These are phyloP conservation scores for Xestia rhomboidea DNA, from an alignment of 2,888 invertebrate genomes.

Conservation along the genomic window DNA sequence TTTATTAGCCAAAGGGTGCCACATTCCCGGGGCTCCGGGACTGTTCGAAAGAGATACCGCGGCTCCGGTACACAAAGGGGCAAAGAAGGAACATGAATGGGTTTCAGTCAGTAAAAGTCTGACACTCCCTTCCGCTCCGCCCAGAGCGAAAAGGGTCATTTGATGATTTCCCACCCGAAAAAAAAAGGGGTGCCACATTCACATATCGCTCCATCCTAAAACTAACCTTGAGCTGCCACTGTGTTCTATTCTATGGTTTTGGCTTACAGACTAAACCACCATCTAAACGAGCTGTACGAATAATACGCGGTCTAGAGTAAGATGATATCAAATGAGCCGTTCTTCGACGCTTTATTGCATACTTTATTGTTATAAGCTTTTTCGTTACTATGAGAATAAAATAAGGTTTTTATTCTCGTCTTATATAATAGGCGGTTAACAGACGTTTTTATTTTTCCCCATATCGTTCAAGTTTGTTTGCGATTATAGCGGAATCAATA, in stretches of 20 bases:
- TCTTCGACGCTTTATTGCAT: constrained; percentile 38
- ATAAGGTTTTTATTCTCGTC: constrained; percentile 49
- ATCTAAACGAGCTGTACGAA: constrained; percentile 32
- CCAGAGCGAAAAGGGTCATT: too few relatives aligned
- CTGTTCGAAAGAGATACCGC: too few relatives aligned
- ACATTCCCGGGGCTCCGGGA: too few relatives aligned
- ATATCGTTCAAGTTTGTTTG: constrained; percentile 33
- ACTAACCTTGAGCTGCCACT: background rate
- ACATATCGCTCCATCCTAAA: background rate
- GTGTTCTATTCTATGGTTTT: constrained; percentile 9
- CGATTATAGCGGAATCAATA: background rate
- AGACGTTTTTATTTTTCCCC: constrained; percentile 24
- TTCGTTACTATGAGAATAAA: constrained; percentile 36
- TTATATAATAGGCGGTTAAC: constrained; percentile 21
- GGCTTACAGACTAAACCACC: constrained; percentile 28
- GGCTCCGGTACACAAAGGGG: too few relatives aligned
- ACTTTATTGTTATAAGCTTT: constrained; percentile 52
- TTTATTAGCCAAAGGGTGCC: background rate
- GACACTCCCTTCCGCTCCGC: too few relatives aligned
- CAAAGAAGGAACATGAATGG: too few relatives aligned
- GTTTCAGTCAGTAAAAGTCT: too few relatives aligned
- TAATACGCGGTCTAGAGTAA: constrained; percentile 34
- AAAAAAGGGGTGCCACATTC: background rate
- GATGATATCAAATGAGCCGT: constrained; percentile 43
- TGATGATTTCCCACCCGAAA: too few relatives aligned